phyloP scores from a whole-genome alignment of 37 sponge, comb jelly and placozoan genomes.

The Theonella swinhoei region DNA sequence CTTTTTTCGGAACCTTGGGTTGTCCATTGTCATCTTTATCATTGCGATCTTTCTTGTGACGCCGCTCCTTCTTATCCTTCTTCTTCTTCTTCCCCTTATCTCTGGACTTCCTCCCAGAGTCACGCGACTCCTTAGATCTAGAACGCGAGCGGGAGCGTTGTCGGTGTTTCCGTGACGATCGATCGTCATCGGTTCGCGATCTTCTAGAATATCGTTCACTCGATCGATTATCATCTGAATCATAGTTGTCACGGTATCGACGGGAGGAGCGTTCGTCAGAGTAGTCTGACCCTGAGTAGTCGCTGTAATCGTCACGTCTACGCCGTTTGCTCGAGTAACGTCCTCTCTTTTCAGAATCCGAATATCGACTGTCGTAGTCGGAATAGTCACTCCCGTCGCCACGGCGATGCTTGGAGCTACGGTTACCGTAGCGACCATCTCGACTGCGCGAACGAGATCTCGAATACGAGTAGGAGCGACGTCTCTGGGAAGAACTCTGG shows the following conservation, averaged over 20 bases:
- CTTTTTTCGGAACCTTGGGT: conserved; percentile 18
- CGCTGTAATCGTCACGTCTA: not conserved
- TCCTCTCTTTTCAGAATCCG: conserved; percentile 4
- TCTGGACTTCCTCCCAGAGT: not conserved
- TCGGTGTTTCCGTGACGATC: not conserved
- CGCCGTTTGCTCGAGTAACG: not conserved
- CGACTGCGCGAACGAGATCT: conserved; percentile 1
- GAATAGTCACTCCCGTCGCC: conserved; percentile 15
- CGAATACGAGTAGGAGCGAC: not conserved
- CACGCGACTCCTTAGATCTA: not conserved
- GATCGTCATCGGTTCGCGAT: not conserved
- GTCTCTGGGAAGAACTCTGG: not conserved
- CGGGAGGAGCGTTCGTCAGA: conserved; percentile 20
- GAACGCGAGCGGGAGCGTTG: conserved; percentile 13
- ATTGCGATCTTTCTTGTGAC: conserved; percentile 10
- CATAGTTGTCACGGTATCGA: not conserved
- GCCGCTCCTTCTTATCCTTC: conserved; percentile 31
- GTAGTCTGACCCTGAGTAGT: conserved; percentile 2
- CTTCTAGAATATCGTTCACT: not conserved
- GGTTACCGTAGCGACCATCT: not conserved
- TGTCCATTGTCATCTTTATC: not conserved
- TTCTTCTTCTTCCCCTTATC: conserved; percentile 9
- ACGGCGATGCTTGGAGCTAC: not conserved
- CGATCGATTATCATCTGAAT: conserved; percentile 1
- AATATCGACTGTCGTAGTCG: conserved; percentile 1